Base-by-base conservation (phyloP, 2,888 invertebrate genomes). In the Electrophaes corylata region DNA sequence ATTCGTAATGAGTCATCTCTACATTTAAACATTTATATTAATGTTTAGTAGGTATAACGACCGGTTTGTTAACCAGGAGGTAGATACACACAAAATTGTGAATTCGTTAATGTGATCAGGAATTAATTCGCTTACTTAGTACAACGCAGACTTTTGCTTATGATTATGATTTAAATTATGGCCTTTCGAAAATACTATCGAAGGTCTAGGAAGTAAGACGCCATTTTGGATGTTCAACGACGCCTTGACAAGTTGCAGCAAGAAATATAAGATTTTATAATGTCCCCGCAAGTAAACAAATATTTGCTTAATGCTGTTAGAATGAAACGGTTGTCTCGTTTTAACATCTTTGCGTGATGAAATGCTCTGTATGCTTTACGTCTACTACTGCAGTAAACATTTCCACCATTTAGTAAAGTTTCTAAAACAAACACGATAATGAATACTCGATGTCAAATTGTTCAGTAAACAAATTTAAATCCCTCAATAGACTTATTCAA, bases 101-200 rank as follows among this genome's bases (percentile, higher is more conserved):
- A 65, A 62, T 76, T 73, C 66, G 69, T 68, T 71, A 76, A 76
- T 69, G 61, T 69, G 67, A 65, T 66, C 64, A 73, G 72, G 63
- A 71, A 75, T 78, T 71, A 83, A 86, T 85, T n/a, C 86, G 72
- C 72, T 64, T 70, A 57, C 46, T 51, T 33, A 50, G 41, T 50
- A 37, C 51, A 51, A 46, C 26, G 12, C 69, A 57, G 62, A 66
- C 64, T 64, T 60, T 57, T 69, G 76, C 76, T 77, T 75, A 73
- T 66, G 69, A 55, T 46, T 40, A 75, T 88, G 86, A 88, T 85
- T 87, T 86, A 84, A 37, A 87, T 69, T 52, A 49, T 64, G 74
- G 68, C 84, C 78, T 83, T 84, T 81, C 65, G 44, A 71, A 78
- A 72, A 72, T 56, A 70, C 62, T 61, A 45, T 57, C 60, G 67